Conservation (phyloP, 2,113 vertebrate genomes). For the Morphnarchus princeps region DNA sequence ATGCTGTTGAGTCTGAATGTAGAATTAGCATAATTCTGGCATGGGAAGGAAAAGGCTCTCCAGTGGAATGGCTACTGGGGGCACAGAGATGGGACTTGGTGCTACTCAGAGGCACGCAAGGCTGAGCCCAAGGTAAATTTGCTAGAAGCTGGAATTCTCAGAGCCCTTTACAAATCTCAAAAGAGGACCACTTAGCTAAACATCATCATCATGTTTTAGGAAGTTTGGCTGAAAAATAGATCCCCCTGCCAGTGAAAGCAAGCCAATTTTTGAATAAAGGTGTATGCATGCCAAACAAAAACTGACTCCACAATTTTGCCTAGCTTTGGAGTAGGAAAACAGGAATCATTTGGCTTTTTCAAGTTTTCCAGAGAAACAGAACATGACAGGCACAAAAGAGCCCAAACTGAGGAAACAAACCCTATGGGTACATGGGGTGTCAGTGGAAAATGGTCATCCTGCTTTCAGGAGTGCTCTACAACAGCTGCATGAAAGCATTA, state of each 20-base stretch:
- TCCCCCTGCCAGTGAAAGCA: not conserved
- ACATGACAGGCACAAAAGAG: constrained; percentile 15
- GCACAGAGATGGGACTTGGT: not conserved
- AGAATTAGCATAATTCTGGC: not conserved
- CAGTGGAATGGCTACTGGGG: not conserved
- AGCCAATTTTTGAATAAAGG: constrained; percentile 45
- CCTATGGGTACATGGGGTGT: not conserved
- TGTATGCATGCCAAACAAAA: constrained; percentile 34
- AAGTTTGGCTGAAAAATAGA: constrained; percentile 14
- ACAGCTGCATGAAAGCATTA: not conserved
- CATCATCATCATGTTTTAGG: constrained; percentile 13
- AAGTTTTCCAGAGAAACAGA: not conserved
- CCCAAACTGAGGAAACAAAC: not conserved
- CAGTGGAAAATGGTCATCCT: constrained; percentile 17
- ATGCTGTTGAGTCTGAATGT: not conserved
- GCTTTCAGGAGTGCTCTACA: not conserved
- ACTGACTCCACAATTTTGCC: not conserved
- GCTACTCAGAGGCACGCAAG: not conserved
- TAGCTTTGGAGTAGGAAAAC: not conserved
- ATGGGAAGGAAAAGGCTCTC: not conserved
- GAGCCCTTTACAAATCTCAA: not conserved
- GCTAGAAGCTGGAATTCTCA: not conserved
- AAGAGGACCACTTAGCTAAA: constrained; percentile 15
- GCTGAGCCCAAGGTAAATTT: not conserved
- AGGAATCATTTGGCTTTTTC: not conserved